Evolutionary conservation across 2,113 vertebrate genomes (phyloP), one percentile per base, ranked within the genome.

Genomic region (Siniperca knerii): DNA sequence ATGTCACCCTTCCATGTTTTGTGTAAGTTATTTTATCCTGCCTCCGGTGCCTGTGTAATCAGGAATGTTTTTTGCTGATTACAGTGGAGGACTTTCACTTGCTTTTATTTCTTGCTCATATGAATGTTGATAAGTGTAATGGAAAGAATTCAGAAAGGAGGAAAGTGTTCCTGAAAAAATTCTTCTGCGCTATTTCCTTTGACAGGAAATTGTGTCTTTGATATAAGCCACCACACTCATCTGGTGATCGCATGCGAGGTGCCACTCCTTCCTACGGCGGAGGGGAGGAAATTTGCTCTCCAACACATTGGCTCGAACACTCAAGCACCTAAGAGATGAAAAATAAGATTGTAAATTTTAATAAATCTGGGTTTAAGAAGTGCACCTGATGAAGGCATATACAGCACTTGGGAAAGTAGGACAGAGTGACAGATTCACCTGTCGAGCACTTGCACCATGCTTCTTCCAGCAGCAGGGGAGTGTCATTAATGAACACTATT

Each of bases 191-290:
- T 52, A 70, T 90, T 91, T 94, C 93, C 92, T 93, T 20, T 86
- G 75, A 84, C 91, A 92, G 92, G 92, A 94, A 94, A 94, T 93
- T 87, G 91, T 91, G 86, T 90, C 87, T 94, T 92, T 92, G 89
- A 93, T 92, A 85, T 77, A 83, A 91, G 85, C 85, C 92, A 87
- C 83, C 64, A 50, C 87, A 82, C 89, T 89, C 81, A 87, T 88
- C 87, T 88, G 91, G 80, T 74, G 84, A 86, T 86, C 48, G 62
- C 86, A 85, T 83, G 90, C 4, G 66, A 90, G 81, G 79, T 87
- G 89, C 81, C 88, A 75, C 71, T 78, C 66, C 70, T 73, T 77
- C 75, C 78, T 35, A 15, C 9, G 5, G 52, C 1, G 6, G 33
- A 77, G 54, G 52, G 64, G 71, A 75, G 75, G 86, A 77, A 55